Evolutionary conservation across 1,140 invertebrate genomes (phyloP).

Genomic region (Papilio xuthus): DNA sequence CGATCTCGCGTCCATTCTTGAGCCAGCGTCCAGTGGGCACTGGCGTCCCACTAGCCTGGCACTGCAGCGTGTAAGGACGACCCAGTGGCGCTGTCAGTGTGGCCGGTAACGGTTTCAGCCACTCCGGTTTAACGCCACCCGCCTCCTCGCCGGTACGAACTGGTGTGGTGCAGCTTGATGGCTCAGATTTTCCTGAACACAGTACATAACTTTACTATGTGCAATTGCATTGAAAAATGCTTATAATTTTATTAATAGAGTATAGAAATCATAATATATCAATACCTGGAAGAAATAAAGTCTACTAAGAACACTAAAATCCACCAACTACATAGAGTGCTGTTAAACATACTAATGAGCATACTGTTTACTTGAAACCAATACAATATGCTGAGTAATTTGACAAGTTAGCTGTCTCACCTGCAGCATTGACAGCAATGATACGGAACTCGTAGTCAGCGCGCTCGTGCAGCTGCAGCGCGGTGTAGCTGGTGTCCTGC

Average conservation of each 20-base stretch:
- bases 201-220: too few relatives aligned
- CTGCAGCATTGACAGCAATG: slow-evolving; percentile 91
- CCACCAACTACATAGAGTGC: too few relatives aligned
- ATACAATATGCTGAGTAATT: background rate
- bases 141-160: slow-evolving; percentile 94
- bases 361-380: too few relatives aligned
- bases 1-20: slow-evolving; percentile 94
- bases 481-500: slow-evolving; percentile 90
- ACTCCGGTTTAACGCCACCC: slow-evolving; percentile 96
- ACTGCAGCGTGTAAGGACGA: slow-evolving; percentile 92
- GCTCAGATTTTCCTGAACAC: slow-evolving; percentile 89
- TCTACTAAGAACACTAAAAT: too few relatives aligned
- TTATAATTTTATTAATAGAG: too few relatives aligned
- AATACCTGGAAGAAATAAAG: too few relatives aligned
- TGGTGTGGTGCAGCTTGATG: slow-evolving; percentile 92
- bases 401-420: slow-evolving; percentile 52
- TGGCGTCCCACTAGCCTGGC: slow-evolving; percentile 96
- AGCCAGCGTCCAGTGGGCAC: slow-evolving; percentile 95
- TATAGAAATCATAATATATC: too few relatives aligned
- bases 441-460: slow-evolving; percentile 96
- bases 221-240: too few relatives aligned
- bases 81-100: slow-evolving; percentile 91
- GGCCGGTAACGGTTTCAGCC: slow-evolving; percentile 91
- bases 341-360: too few relatives aligned
- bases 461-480: slow-evolving; percentile 90